Evolutionary conservation across 2,797 vertebrate species (phyloP).

Genomic region (Notoglanidium macrostoma): DNA sequence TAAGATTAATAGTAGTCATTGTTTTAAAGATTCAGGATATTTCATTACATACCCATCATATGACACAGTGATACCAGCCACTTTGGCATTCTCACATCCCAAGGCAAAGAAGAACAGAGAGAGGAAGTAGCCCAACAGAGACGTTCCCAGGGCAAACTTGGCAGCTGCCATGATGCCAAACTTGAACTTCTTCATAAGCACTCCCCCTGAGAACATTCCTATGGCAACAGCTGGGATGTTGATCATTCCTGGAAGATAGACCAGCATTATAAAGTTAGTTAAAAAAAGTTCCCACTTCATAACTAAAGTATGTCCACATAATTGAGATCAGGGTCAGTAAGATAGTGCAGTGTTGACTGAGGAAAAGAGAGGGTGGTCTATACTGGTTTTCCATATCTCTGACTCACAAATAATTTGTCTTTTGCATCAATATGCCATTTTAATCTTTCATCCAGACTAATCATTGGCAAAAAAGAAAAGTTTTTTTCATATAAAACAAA

Average conservation of each 20-base stretch:
- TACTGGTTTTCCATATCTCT: background rate
- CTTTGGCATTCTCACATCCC: conserved; percentile 86
- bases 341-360: background rate
- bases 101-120: conserved; percentile 84
- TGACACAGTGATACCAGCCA: conserved; percentile 86
- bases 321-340: background rate
- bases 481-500: background rate
- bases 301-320: no score
- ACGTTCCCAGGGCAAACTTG: conserved; percentile 84
- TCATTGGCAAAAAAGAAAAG: no score
- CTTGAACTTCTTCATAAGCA: conserved; percentile 89
- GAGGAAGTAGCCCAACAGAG: conserved; percentile 85
- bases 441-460: background rate
- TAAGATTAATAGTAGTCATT: background rate
- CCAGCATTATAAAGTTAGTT: background rate
- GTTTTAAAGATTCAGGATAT: background rate
- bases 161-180: conserved; percentile 83
- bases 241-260: conserved; percentile 76
- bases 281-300: background rate
- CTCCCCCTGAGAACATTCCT: conserved; percentile 91
- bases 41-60: conserved; percentile 79
- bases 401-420: background rate
- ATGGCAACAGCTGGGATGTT: conserved; percentile 94
- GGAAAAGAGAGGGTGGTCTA: background rate
- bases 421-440: background rate